These are phyloP conservation scores for Cheilosia pagana DNA, from an alignment of 2,888 invertebrate genomes.

Conservation along the genomic window DNA sequence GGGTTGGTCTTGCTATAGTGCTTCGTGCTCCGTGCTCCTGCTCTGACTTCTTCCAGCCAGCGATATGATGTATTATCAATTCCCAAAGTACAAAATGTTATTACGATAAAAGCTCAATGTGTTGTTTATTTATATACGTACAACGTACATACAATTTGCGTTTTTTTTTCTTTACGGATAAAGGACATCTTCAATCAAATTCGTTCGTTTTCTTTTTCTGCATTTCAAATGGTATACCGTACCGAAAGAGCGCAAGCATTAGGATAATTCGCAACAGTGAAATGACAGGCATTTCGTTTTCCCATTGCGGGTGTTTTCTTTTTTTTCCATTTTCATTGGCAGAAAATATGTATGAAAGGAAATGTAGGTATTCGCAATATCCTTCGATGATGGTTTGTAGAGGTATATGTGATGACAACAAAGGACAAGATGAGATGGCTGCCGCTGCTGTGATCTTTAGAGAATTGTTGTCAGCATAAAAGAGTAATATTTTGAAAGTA, in stretches of 20 bases:
- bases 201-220: constrained; percentile 41
- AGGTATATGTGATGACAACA: constrained; percentile 47
- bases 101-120: constrained; percentile 77
- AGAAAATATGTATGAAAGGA: constrained; percentile 2
- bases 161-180: constrained; percentile 37
- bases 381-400: constrained; percentile 41
- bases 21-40: constrained; percentile 18
- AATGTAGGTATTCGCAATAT: constrained; percentile 45
- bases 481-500: constrained; percentile 68
- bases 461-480: constrained; percentile 67
- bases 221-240: constrained; percentile 62
- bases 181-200: constrained; percentile 75
- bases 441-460: constrained; percentile 53
- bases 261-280: constrained; percentile 72
- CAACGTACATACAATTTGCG: not conserved
- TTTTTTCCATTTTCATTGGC: constrained; percentile 35
- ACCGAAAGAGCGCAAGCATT: constrained; percentile 60
- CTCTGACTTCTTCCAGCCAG: not conserved
- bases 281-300: constrained; percentile 73
- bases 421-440: constrained; percentile 42
- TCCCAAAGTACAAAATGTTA: constrained; percentile 78
- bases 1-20: constrained; percentile 2
- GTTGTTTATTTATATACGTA: constrained; percentile 71
- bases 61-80: constrained; percentile 77
- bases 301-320: constrained; percentile 57